phyloP scores from a whole-genome alignment of 2,113 vertebrate genomes.

The Tyto alba region DNA sequence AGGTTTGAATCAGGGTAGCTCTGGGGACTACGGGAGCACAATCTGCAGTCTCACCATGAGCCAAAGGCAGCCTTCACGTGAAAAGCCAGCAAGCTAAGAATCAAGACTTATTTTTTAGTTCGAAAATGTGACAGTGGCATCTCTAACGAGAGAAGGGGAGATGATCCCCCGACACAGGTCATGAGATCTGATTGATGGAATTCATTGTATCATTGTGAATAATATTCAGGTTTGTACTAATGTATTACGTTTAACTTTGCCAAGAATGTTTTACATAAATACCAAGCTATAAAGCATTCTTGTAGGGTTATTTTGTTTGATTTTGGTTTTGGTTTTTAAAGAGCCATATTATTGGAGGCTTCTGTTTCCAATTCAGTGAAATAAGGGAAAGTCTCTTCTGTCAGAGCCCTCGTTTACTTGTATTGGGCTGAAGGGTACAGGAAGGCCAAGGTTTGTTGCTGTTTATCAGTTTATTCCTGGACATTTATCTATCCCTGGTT shows the following conservation, averaged over 20 bases:
- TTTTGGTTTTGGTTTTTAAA: not conserved
- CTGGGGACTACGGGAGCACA: not conserved
- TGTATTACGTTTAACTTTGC: slow-evolving; percentile 60
- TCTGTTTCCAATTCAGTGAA: not conserved
- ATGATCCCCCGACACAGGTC: not conserved
- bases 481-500: not conserved
- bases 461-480: not conserved
- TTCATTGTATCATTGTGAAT: slow-evolving; percentile 50
- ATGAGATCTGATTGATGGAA: not conserved
- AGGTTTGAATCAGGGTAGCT: not conserved
- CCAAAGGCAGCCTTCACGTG: not conserved
- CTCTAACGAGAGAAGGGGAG: slow-evolving; percentile 25
- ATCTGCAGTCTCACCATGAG: not conserved
- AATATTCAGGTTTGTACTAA: slow-evolving; percentile 71
- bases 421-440: not conserved
- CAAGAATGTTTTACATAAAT: slow-evolving; percentile 69
- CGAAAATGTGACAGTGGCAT: slow-evolving; percentile 46
- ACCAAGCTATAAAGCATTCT: not conserved
- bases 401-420: not conserved
- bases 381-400: not conserved
- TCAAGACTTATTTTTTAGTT: not conserved
- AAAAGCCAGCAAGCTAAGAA: not conserved
- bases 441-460: not conserved
- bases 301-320: not conserved
- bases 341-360: not conserved